phyloP scores from a whole-genome alignment of 2,888 invertebrate species.

The Teleogryllus oceanicus region DNA sequence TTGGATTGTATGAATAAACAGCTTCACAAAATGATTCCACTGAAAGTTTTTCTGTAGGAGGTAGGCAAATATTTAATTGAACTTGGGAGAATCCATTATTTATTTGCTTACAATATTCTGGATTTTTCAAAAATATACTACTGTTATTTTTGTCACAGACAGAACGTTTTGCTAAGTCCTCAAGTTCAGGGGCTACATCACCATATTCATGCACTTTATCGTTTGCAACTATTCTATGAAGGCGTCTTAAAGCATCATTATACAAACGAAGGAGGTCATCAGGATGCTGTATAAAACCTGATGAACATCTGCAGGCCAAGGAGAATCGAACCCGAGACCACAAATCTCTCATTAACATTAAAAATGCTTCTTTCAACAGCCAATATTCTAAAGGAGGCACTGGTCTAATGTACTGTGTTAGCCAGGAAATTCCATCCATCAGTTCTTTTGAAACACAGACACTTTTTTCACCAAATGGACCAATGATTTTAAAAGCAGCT shows the following conservation, averaged over 20 bases:
- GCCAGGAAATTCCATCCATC: neutral
- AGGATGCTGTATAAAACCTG: neutral
- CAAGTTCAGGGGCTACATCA: neutral
- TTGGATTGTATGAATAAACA: neutral
- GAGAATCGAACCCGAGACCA: neutral
- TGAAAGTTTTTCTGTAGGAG: neutral
- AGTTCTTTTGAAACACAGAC: neutral
- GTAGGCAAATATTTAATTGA: neutral
- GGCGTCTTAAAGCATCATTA: neutral
- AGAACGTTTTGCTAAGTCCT: neutral
- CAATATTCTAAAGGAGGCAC: neutral
- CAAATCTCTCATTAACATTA: slow-evolving; percentile 6
- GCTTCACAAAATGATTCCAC: slow-evolving; percentile 4
- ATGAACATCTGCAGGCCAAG: neutral
- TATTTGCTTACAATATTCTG: neutral
- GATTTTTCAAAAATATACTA: neutral
- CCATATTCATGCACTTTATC: neutral
- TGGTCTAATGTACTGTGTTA: neutral
- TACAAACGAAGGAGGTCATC: neutral
- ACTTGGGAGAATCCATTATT: neutral
- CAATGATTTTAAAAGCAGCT: neutral
- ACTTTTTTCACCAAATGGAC: neutral
- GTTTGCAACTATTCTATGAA: neutral
- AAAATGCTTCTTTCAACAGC: neutral
- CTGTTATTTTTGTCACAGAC: neutral